phyloP scores from a whole-genome alignment of 2,797 vertebrate genomes.

The Rhinogobio ventralis region DNA sequence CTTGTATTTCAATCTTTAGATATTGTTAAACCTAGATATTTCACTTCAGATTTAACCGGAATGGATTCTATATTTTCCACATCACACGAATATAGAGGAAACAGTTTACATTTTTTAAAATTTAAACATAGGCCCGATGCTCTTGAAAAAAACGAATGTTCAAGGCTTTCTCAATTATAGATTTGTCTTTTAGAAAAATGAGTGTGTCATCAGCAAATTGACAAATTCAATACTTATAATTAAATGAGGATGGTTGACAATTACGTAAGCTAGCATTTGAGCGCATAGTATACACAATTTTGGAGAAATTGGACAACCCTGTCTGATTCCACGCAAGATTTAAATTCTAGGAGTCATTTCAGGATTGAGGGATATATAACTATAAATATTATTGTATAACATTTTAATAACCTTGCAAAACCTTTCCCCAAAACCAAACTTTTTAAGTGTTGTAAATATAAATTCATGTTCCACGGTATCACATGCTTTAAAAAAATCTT shows the following conservation, averaged over 20 bases:
- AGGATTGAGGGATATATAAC: not conserved
- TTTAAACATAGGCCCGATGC: not conserved
- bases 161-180: too few species aligned
- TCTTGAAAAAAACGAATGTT: not conserved
- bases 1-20: not conserved
- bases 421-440: not conserved
- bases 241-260: not conserved
- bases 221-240: not conserved
- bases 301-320: too few species aligned
- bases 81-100: not conserved
- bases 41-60: not conserved
- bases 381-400: not conserved
- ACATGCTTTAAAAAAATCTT: not conserved
- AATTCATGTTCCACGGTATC: not conserved
- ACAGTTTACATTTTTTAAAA: slow-evolving; percentile 2
- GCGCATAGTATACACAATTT: not conserved
- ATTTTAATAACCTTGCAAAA: not conserved
- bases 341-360: not conserved
- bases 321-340: too few species aligned
- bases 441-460: not conserved
- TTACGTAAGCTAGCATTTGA: not conserved
- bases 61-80: not conserved
- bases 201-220: not conserved
- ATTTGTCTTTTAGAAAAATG: not conserved
- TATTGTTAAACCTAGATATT: slow-evolving; percentile 5